A percentile compares a stretch with the other conserved stretches of the same genome.
Conservation (phyloP, 1,140 invertebrate species). For the Bombus huntii region DNA sequence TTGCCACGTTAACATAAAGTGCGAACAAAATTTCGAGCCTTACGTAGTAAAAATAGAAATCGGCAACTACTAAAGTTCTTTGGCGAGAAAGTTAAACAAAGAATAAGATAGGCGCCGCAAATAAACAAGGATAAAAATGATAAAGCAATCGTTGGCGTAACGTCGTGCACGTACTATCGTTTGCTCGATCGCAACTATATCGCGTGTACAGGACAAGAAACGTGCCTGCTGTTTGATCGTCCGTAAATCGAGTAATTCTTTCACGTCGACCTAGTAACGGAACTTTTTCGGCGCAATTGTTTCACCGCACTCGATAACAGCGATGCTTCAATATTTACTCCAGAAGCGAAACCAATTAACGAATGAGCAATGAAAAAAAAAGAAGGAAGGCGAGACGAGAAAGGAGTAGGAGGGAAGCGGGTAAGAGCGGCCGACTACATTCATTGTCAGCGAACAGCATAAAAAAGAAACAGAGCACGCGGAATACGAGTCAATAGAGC, state of each 20-base stretch:
- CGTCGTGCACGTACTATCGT: neutral
- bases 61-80: no score
- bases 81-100: neutral
- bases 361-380: slow-evolving; percentile 10
- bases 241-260: slow-evolving; percentile 12
- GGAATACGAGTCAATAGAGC: slow-evolving; percentile 33
- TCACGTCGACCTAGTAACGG: slow-evolving; percentile 25
- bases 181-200: neutral
- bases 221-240: slow-evolving; percentile 7
- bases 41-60: no score
- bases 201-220: neutral
- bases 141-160: slow-evolving; percentile 6
- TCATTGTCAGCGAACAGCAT: slow-evolving; percentile 29
- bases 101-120: neutral
- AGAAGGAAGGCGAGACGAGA: no score
- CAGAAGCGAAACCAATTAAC: slow-evolving; percentile 40
- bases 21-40: neutral
- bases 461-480: slow-evolving; percentile 37
- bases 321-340: slow-evolving; percentile 33
- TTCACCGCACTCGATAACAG: slow-evolving; percentile 22
- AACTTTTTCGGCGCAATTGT: slow-evolving; percentile 33
- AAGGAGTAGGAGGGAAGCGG: neutral
- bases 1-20: neutral
- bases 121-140: neutral
- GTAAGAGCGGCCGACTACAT: neutral